Evolutionary conservation across 2,113 vertebrate species (phyloP).

Genomic region (Parotia lawesii): DNA sequence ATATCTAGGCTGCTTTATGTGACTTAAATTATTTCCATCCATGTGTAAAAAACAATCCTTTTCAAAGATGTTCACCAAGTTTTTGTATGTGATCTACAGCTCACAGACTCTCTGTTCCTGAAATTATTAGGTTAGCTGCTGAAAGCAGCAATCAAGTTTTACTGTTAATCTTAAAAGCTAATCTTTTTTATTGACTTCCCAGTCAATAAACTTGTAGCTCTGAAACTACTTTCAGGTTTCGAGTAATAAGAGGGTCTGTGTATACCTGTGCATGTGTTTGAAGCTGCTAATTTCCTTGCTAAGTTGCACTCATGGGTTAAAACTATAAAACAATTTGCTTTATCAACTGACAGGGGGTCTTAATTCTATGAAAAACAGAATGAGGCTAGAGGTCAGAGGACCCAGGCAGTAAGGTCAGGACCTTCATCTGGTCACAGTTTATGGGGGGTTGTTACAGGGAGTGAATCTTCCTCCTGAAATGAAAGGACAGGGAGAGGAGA

Average conservation of each 20-base stretch:
- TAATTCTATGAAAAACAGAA: not conserved
- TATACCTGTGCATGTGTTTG: constrained; percentile 35
- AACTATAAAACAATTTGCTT: constrained; percentile 11
- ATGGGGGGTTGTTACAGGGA: not conserved
- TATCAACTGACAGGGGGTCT: not conserved
- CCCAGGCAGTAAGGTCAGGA: not conserved
- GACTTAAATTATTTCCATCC: constrained; percentile 51
- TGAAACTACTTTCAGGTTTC: constrained; percentile 65
- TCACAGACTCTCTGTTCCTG: constrained; percentile 41
- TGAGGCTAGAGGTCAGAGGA: not conserved
- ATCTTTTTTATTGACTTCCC: constrained; percentile 60
- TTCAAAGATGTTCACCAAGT: constrained; percentile 52
- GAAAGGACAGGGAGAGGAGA: not conserved
- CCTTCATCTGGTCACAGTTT: not conserved
- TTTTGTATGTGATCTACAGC: constrained; percentile 24
- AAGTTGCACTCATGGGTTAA: not conserved
- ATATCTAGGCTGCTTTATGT: constrained; percentile 59
- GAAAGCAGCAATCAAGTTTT: constrained; percentile 69
- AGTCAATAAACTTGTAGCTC: constrained; percentile 63
- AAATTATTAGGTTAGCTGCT: constrained; percentile 64
- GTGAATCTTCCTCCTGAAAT: not conserved
- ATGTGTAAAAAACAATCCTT: not conserved
- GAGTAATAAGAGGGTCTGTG: constrained; percentile 16
- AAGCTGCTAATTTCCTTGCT: constrained; percentile 21
- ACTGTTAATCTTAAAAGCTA: constrained; percentile 45